phyloP scores from a whole-genome alignment of 2,888 invertebrate genomes.

The Idaea dimidiata region DNA sequence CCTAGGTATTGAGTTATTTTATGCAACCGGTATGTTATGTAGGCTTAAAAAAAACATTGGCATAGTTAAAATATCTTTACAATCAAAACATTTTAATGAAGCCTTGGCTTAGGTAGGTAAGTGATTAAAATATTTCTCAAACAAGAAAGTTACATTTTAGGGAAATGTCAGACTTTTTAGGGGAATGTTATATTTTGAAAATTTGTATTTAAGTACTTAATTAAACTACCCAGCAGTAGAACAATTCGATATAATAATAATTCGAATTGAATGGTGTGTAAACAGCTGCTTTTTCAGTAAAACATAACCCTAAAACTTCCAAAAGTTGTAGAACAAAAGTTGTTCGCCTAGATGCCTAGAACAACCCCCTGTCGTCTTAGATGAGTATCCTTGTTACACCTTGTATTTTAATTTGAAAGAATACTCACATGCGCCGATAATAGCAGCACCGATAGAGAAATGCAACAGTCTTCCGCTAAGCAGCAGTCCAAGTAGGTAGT shows the following conservation, averaged over 20 bases:
- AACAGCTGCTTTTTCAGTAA: too few relatives aligned
- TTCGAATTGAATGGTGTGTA: too few relatives aligned
- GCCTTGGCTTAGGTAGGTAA: not conserved
- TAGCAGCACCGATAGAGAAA: slow-evolving; percentile 84
- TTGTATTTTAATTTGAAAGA: slow-evolving; percentile 4
- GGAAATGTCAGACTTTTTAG: not conserved
- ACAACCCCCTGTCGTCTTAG: too few relatives aligned
- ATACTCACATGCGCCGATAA: slow-evolving; percentile 89
- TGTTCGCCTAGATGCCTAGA: too few relatives aligned
- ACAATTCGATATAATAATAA: too few relatives aligned
- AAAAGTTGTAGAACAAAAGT: too few relatives aligned
- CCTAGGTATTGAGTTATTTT: not conserved
- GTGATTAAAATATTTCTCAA: not conserved
- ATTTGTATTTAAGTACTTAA: too few relatives aligned
- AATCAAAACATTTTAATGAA: not conserved
- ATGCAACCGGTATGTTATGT: not conserved
- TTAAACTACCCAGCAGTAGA: too few relatives aligned
- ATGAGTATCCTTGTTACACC: too few relatives aligned
- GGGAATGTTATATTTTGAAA: too few relatives aligned
- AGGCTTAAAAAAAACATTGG: not conserved
- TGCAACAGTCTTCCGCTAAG: slow-evolving; percentile 87
- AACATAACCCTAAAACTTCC: too few relatives aligned
- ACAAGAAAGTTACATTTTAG: not conserved
- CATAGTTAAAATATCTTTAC: not conserved
- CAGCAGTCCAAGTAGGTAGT: slow-evolving; percentile 83